These are phyloP conservation scores for Taurulus bubalis DNA, from an alignment of 2,113 vertebrate genomes.

Conservation along the genomic window DNA sequence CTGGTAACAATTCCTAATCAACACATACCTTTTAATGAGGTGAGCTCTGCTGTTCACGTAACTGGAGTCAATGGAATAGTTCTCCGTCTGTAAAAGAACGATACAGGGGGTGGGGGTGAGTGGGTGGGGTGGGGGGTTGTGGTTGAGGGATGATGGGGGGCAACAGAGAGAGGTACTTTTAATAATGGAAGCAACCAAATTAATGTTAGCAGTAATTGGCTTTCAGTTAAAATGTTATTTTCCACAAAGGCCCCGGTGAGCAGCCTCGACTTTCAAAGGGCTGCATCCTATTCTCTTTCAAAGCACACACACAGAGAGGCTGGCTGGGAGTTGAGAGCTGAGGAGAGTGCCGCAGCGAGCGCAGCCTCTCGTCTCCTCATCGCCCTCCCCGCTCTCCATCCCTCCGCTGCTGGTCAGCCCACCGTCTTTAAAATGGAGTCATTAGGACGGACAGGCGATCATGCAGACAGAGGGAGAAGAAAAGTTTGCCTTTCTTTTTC, in stretches of 20 bases:
- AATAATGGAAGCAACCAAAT: constrained; percentile 83
- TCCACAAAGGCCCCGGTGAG: constrained; percentile 81
- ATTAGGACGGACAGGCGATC: constrained; percentile 77
- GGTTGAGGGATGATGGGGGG: constrained; percentile 65
- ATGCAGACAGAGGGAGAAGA: constrained; percentile 57
- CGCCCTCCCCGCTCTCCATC: constrained; percentile 45
- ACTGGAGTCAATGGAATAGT: constrained; percentile 99
- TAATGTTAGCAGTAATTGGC: constrained; percentile 83
- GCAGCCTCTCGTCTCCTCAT: constrained; percentile 60
- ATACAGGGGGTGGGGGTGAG: constrained; percentile 24
- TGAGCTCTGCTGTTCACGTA: constrained; percentile 99
- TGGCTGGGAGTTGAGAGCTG: constrained; percentile 72
- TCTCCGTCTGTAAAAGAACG: constrained; percentile 92
- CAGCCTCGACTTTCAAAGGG: constrained; percentile 78
- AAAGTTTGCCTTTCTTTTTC: constrained; percentile 57
- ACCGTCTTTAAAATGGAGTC: constrained; percentile 81
- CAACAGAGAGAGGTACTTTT: constrained; percentile 82
- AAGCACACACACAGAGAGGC: constrained; percentile 74
- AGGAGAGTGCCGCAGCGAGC: constrained; percentile 73
- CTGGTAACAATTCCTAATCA: constrained; percentile 79
- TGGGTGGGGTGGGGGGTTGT: constrained; percentile 55
- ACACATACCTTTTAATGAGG: constrained; percentile 99
- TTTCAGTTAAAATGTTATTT: constrained; percentile 86
- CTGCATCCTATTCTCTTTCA: constrained; percentile 80
- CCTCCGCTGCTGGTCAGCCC: constrained; percentile 71